Percentiles rank a stretch among this genome's conserved stretches.
phyloP scores from a whole-genome alignment of 35 echinoderm and acorn worm species.

The Diadema setosum region DNA sequence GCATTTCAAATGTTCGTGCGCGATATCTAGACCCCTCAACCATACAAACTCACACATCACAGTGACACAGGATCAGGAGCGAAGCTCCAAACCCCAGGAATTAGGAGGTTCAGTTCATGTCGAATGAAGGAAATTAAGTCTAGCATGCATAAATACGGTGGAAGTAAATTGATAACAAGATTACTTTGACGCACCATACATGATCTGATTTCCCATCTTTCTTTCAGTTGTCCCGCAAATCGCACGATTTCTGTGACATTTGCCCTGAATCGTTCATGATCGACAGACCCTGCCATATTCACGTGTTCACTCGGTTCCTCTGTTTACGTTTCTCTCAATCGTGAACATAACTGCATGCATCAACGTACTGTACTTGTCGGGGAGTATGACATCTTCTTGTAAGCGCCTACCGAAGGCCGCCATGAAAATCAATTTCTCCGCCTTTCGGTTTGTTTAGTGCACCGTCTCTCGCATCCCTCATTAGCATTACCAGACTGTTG shows the following conservation, averaged over 20 bases:
- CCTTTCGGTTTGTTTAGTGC: conserved; percentile 26
- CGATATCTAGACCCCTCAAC: no score
- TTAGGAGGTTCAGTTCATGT: no score
- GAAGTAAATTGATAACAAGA: no score
- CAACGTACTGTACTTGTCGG: background rate
- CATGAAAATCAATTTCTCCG: conserved; percentile 54
- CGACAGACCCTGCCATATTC: background rate
- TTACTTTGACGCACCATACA: conserved; percentile 32
- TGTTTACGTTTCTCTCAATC: background rate
- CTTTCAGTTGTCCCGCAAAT: conserved; percentile 12
- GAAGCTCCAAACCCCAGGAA: no score
- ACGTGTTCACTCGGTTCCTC: background rate
- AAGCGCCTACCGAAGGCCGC: background rate
- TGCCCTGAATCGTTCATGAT: conserved; percentile 4
- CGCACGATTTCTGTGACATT: conserved; percentile 22
- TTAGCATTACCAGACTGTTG: conserved; percentile 4
- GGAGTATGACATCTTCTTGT: background rate
- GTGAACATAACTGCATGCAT: background rate
- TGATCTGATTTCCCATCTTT: background rate
- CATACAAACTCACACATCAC: no score
- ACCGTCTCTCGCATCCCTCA: conserved; percentile 23
- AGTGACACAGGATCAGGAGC: no score
- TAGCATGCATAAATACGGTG: no score
- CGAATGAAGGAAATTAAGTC: no score
- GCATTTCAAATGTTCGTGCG: no score